These are phyloP conservation scores for Lepidurus apus DNA, from an alignment of 1,140 invertebrate species.

Conservation along the genomic window DNA sequence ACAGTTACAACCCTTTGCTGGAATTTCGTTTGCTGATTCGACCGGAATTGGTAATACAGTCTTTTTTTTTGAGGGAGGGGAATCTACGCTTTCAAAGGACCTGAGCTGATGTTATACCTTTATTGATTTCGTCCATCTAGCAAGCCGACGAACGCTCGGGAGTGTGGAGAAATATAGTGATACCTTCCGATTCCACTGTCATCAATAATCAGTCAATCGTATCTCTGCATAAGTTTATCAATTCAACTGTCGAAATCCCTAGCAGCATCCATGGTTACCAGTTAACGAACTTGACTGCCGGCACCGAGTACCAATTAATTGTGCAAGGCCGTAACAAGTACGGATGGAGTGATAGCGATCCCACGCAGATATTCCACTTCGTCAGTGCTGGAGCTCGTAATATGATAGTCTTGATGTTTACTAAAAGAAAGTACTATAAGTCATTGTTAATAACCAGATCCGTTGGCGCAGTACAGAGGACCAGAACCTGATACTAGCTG, in stretches of 20 bases:
- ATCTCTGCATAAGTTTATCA: slow-evolving; percentile 12
- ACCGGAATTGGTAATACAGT: neutral
- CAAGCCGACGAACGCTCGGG: slow-evolving; percentile 2
- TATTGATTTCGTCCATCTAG: neutral
- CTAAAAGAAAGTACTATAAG: neutral
- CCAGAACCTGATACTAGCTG: slow-evolving; percentile 12
- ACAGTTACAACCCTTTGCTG: slow-evolving; percentile 2
- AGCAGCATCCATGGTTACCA: slow-evolving; percentile 8
- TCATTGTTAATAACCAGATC: neutral
- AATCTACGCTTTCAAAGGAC: neutral
- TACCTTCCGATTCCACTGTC: neutral
- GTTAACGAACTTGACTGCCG: slow-evolving; percentile 9
- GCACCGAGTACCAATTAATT: slow-evolving; percentile 1
- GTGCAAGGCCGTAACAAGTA: neutral
- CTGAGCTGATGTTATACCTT: neutral
- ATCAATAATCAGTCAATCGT: slow-evolving; percentile 13
- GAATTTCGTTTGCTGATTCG: slow-evolving; percentile 10
- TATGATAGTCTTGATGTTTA: neutral
- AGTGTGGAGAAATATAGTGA: neutral
- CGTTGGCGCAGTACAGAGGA: slow-evolving; percentile 13
- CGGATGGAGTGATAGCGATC: neutral
- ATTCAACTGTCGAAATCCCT: neutral
- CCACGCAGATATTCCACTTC: slow-evolving; percentile 13
- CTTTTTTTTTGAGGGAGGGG: neutral
- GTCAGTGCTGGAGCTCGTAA: slow-evolving; percentile 1